Conservation (phyloP, 2,888 invertebrate species). For the Sinhomidia bicolor region DNA sequence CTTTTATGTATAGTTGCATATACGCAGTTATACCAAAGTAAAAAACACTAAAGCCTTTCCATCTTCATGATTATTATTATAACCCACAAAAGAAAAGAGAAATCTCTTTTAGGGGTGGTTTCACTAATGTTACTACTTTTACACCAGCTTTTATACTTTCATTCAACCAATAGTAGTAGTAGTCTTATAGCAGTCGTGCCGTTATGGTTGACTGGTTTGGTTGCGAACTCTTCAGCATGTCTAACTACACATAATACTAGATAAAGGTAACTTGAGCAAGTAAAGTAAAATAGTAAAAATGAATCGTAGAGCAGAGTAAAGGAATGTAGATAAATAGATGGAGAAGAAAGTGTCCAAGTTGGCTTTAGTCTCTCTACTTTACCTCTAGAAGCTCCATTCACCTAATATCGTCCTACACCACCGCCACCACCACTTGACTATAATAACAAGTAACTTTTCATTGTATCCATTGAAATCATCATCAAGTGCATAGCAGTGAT, state of each 20-base stretch:
- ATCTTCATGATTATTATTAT: conserved; percentile 34
- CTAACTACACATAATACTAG: neutral
- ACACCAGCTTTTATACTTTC: neutral
- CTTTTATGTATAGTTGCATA: neutral
- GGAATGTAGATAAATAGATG: neutral
- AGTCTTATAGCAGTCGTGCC: conserved; percentile 16
- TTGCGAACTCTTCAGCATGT: conserved; percentile 43
- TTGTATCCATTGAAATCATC: conserved; percentile 43
- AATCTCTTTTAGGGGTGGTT: neutral
- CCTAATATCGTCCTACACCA: no score
- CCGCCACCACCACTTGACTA: conserved; percentile 13
- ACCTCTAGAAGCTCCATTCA: neutral
- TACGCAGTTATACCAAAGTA: no score
- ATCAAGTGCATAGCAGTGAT: neutral
- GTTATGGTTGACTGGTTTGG: conserved; percentile 61
- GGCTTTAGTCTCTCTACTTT: conserved; percentile 25
- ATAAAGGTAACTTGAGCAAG: neutral
- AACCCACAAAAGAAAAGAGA: conserved; percentile 29
- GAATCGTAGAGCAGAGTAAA: neutral
- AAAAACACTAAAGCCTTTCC: no score
- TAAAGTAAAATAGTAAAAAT: neutral
- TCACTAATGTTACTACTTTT: conserved; percentile 7
- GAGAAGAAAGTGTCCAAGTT: conserved; percentile 59
- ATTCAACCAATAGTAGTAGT: no score
- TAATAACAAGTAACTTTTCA: conserved; percentile 29